A percentile compares a stretch with the other conserved stretches of the same genome.
Conservation (phyloP, 2,797 vertebrate genomes). For the Parotocinclus haroldoi region DNA sequence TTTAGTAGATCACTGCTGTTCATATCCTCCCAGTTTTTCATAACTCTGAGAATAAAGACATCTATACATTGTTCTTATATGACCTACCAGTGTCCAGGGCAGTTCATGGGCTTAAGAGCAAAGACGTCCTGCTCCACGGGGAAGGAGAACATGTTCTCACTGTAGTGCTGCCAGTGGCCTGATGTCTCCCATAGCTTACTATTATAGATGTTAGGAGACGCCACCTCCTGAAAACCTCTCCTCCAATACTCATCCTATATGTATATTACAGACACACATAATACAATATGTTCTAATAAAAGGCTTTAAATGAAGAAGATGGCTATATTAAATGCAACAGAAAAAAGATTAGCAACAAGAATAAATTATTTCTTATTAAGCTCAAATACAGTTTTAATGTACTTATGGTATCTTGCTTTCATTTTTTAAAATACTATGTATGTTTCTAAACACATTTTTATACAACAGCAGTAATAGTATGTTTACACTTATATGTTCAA, state of each 20-base stretch:
- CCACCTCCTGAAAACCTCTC: slow-evolving; percentile 85
- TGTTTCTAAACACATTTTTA: too few species aligned
- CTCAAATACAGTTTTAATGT: too few species aligned
- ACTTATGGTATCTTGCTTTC: too few species aligned
- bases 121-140: slow-evolving; percentile 87
- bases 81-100: slow-evolving; percentile 90
- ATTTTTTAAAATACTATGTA: too few species aligned
- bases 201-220: slow-evolving; percentile 90
- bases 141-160: slow-evolving; percentile 92
- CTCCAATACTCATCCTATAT: slow-evolving; percentile 83
- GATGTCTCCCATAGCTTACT: slow-evolving; percentile 92
- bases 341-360: too few species aligned
- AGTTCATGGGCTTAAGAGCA: slow-evolving; percentile 96
- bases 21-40: too few species aligned
- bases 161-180: slow-evolving; percentile 94
- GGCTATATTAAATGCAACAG: too few species aligned
- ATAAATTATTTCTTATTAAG: too few species aligned
- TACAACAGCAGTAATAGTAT: too few species aligned
- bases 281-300: too few species aligned
- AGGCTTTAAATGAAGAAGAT: background rate
- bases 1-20: too few species aligned
- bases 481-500: too few species aligned
- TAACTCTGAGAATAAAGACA: background rate
- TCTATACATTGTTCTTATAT: background rate
- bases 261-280: slow-evolving; percentile 9